Evolutionary conservation across 2,888 invertebrate genomes (phyloP).

Genomic region (Eupithecia tripunctaria): DNA sequence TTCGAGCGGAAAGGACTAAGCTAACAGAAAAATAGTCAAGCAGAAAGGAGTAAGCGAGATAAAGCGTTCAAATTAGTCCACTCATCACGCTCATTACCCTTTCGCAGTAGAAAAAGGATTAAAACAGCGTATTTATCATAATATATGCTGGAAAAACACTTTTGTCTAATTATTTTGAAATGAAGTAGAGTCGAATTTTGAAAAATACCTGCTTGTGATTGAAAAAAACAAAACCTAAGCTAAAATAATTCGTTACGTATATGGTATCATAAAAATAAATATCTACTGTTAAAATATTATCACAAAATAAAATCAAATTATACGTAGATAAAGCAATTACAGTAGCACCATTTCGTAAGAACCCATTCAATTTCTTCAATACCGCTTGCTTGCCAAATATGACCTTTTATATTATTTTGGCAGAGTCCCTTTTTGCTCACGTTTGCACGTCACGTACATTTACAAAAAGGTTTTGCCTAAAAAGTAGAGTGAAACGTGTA

Average conservation of each 20-base stretch:
- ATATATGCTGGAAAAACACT: too few species aligned
- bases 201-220: too few species aligned
- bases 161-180: too few species aligned
- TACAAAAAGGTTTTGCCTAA: slow-evolving; percentile 47
- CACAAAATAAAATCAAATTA: neutral
- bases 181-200: too few species aligned
- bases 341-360: neutral
- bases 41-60: too few species aligned
- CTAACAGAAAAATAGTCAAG: too few species aligned
- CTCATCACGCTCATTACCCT: too few species aligned
- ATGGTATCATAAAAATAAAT: neutral
- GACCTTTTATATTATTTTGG: slow-evolving; percentile 38
- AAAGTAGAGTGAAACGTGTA: slow-evolving; percentile 41
- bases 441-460: slow-evolving; percentile 48
- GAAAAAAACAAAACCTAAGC: too few species aligned
- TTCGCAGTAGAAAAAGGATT: neutral
- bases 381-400: slow-evolving; percentile 40
- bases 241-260: too few species aligned
- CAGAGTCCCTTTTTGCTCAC: slow-evolving; percentile 38
- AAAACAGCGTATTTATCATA: neutral
- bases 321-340: neutral
- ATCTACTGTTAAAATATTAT: neutral
- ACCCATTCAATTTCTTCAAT: slow-evolving; percentile 33
- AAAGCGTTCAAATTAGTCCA: too few species aligned
- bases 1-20: too few species aligned